Percentiles rank a stretch among this genome's conserved stretches.
phyloP scores from a whole-genome alignment of 2,113 vertebrate genomes.

The Lathamus discolor region DNA sequence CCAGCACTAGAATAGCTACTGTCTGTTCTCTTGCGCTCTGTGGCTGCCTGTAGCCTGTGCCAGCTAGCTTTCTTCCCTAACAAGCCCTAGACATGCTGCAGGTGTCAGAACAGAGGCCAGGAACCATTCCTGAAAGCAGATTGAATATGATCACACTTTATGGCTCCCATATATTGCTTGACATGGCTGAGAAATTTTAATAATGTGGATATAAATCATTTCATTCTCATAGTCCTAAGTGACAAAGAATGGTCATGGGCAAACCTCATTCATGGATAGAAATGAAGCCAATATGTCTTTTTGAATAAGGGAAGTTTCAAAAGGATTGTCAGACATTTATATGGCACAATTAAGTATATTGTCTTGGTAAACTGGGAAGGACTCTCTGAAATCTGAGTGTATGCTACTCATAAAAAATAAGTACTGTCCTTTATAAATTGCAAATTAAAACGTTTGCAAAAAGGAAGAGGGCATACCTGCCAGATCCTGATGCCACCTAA shows the following conservation, averaged over 20 bases:
- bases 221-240: not conserved
- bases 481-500: not conserved
- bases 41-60: not conserved
- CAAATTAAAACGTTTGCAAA: not conserved
- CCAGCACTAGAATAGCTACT: not conserved
- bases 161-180: not conserved
- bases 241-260: not conserved
- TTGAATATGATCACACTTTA: not conserved
- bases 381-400: not conserved
- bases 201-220: not conserved
- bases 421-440: not conserved
- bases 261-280: not conserved
- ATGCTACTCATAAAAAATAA: not conserved
- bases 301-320: not conserved
- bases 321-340: not conserved
- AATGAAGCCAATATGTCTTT: not conserved
- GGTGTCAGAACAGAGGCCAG: not conserved
- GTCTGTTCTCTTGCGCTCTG: not conserved
- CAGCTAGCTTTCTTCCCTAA: not conserved
- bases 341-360: not conserved
- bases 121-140: not conserved
- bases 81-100: accelerated
- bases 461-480: not conserved
- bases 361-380: not conserved
- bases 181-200: not conserved